Evolutionary conservation across 2,113 vertebrate genomes (phyloP).

Genomic region (Cyprinodon variegatus): DNA sequence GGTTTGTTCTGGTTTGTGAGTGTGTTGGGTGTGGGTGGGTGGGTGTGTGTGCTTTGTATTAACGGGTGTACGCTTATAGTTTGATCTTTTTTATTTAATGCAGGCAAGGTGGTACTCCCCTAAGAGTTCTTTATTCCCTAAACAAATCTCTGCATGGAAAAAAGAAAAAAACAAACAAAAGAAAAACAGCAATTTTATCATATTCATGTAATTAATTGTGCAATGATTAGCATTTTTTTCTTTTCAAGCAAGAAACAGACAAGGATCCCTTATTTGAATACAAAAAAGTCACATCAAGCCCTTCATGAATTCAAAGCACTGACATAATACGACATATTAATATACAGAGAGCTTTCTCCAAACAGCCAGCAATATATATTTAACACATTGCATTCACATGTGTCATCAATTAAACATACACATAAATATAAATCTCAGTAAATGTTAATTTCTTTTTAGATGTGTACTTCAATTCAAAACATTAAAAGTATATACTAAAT

Average conservation of each 20-base stretch:
- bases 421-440: background rate
- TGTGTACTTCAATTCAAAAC: background rate
- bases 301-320: conserved; percentile 39
- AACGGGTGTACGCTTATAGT: conserved; percentile 74
- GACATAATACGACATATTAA: conserved; percentile 15
- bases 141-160: conserved; percentile 65
- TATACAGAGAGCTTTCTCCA: conserved; percentile 28
- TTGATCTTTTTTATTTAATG: conserved; percentile 78
- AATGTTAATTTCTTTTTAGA: background rate
- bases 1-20: conserved; percentile 39
- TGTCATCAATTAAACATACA: conserved; percentile 7
- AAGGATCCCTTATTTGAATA: conserved; percentile 42
- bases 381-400: conserved; percentile 52
- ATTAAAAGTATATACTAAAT: background rate
- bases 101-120: conserved; percentile 74
- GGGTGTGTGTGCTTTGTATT: conserved; percentile 60
- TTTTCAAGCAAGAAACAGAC: conserved; percentile 59
- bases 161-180: conserved; percentile 61
- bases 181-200: conserved; percentile 64
- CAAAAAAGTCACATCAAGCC: conserved; percentile 35
- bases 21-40: conserved; percentile 52
- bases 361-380: conserved; percentile 32
- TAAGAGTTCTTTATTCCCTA: conserved; percentile 64
- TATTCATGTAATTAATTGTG: conserved; percentile 71
- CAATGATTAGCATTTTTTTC: conserved; percentile 72